These are phyloP conservation scores for Pomacea maculata DNA, from an alignment of 1,140 invertebrate genomes.

Conservation along the genomic window DNA sequence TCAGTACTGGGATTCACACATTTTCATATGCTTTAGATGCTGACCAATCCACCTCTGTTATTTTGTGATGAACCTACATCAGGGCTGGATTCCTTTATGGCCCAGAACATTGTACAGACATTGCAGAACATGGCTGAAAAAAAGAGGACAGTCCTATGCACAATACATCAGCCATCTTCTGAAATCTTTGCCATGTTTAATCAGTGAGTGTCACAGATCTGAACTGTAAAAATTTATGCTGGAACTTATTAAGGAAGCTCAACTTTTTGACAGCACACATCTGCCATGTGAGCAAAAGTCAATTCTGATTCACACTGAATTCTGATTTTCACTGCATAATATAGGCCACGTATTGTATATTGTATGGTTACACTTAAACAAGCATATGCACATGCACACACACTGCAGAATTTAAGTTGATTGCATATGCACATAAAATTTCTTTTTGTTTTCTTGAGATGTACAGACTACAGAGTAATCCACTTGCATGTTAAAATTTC, in stretches of 20 bases:
- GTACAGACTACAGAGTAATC: too few relatives aligned
- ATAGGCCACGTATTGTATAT: neutral
- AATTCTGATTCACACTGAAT: neutral
- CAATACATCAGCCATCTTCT: constrained; percentile 96
- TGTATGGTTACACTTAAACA: neutral
- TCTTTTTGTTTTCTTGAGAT: too few relatives aligned
- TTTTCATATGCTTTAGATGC: constrained; percentile 70
- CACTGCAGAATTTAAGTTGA: neutral
- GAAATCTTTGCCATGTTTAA: constrained; percentile 90
- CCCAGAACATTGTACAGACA: constrained; percentile 84
- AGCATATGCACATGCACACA: neutral
- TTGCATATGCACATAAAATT: too few relatives aligned
- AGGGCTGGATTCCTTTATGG: constrained; percentile 91
- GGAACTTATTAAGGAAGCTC: too few relatives aligned
- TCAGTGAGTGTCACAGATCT: constrained; percentile 23
- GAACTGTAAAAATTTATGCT: neutral
- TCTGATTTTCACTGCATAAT: neutral
- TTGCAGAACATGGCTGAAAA: constrained; percentile 75
- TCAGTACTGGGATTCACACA: neutral
- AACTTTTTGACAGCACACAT: neutral
- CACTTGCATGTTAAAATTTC: too few relatives aligned
- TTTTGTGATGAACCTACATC: constrained; percentile 98
- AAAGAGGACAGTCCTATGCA: constrained; percentile 92
- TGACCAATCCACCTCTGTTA: constrained; percentile 93
- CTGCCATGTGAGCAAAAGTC: neutral